phyloP scores from a whole-genome alignment of 2,888 invertebrate species.

The Brassicogethes aeneus region DNA sequence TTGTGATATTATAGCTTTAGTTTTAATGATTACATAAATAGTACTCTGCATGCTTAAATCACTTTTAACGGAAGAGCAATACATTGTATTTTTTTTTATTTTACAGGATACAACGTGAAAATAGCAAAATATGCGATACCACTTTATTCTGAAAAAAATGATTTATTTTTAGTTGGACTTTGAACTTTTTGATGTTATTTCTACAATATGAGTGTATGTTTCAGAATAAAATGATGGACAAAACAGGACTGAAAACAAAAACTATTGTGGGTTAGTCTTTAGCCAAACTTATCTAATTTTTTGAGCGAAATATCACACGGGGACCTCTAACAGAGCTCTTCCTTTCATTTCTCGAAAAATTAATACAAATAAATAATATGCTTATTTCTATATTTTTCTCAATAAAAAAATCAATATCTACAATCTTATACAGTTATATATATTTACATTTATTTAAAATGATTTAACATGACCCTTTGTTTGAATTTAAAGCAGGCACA shows the following conservation, averaged over 20 bases:
- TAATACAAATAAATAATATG: slow-evolving; percentile 27
- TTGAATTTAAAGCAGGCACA: background rate
- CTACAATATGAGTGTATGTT: slow-evolving; percentile 12
- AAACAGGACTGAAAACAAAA: slow-evolving; percentile 17
- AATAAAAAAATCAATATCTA: slow-evolving; percentile 36
- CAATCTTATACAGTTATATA: slow-evolving; percentile 31
- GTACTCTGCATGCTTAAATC: slow-evolving; percentile 30
- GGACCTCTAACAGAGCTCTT: slow-evolving; percentile 30
- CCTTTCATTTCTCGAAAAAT: slow-evolving; percentile 16
- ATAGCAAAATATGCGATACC: too few relatives aligned
- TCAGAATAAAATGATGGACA: slow-evolving; percentile 19
- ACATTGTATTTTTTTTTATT: slow-evolving; percentile 32
- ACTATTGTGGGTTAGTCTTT: slow-evolving; percentile 20
- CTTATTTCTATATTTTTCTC: slow-evolving; percentile 24
- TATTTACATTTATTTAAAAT: slow-evolving; percentile 19
- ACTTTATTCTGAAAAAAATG: too few relatives aligned
- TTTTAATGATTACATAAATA: slow-evolving; percentile 13
- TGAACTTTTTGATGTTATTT: too few relatives aligned
- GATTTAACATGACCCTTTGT: background rate
- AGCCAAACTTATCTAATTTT: slow-evolving; percentile 25
- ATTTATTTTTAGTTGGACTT: too few relatives aligned
- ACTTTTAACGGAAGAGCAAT: slow-evolving; percentile 35
- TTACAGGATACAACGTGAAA: slow-evolving; percentile 2
- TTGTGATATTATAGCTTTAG: background rate
- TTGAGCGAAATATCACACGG: slow-evolving; percentile 37